Percentiles rank a stretch among this genome's conserved stretches.
These are phyloP conservation scores for Yponomeuta evonymella DNA, from an alignment of 2,888 invertebrate genomes.

Conservation along the genomic window DNA sequence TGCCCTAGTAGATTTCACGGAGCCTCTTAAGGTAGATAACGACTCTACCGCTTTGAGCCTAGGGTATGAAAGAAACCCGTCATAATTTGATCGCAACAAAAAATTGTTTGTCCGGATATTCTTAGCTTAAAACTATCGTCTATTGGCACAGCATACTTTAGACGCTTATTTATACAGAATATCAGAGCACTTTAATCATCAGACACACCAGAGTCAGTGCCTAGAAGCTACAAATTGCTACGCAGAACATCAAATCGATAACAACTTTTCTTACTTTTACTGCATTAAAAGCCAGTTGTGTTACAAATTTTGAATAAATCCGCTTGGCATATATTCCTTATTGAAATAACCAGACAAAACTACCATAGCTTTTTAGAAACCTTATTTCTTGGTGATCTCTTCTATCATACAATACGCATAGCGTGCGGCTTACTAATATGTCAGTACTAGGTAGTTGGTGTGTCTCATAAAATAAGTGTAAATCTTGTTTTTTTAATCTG, in stretches of 20 bases:
- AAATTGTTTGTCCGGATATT: too few relatives aligned
- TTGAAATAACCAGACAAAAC: neutral
- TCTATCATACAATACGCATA: neutral
- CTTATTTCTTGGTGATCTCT: too few relatives aligned
- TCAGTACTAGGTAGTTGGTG: neutral
- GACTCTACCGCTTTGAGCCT: too few relatives aligned
- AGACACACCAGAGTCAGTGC: neutral
- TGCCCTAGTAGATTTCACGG: too few relatives aligned
- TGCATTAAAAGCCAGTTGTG: neutral
- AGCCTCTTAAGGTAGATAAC: too few relatives aligned
- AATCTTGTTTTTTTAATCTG: conserved; percentile 1
- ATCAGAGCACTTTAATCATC: too few relatives aligned
- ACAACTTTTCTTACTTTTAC: neutral
- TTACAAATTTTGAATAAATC: neutral
- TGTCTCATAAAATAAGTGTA: neutral
- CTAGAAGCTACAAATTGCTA: neutral
- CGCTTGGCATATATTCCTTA: neutral
- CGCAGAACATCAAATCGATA: neutral
- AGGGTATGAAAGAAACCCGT: too few relatives aligned
- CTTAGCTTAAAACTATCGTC: too few relatives aligned
- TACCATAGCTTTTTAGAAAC: too few relatives aligned
- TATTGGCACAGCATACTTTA: too few relatives aligned
- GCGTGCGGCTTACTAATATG: neutral
- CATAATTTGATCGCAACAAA: too few relatives aligned
- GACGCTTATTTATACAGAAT: too few relatives aligned